Evolutionary conservation across 2,888 invertebrate species (phyloP).

Genomic region (Epinotia nisella): DNA sequence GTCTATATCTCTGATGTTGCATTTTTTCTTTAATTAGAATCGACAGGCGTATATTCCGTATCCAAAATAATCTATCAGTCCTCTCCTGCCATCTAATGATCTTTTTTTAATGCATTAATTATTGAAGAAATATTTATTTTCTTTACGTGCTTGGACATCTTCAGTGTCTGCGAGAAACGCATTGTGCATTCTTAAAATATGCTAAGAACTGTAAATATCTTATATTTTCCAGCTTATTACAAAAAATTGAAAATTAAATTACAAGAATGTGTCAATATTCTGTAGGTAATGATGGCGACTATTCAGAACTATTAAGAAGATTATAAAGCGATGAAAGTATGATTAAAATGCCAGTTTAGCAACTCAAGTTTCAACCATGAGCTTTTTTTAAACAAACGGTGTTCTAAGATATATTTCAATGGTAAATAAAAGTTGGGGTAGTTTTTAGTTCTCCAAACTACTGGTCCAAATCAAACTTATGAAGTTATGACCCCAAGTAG

Average conservation of each 20-base stretch:
- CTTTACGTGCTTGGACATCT: not conserved
- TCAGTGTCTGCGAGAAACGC: not conserved
- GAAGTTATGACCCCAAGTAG: no score
- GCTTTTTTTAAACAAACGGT: no score
- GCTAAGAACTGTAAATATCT: not conserved
- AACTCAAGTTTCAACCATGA: not conserved
- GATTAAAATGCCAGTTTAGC: not conserved
- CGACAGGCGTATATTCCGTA: conserved; percentile 31
- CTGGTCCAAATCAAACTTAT: no score
- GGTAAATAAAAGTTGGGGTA: no score
- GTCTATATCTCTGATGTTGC: not conserved
- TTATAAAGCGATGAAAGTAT: not conserved
- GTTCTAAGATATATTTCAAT: no score
- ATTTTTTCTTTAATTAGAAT: not conserved
- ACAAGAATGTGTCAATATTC: not conserved
- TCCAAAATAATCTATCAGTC: conserved; percentile 42
- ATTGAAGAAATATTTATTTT: not conserved
- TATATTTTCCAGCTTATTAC: not conserved
- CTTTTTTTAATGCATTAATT: not conserved
- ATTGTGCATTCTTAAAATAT: conserved; percentile 14
- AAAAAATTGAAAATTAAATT: not conserved
- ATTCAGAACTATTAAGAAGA: not conserved
- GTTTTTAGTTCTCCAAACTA: no score
- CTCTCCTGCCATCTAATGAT: conserved; percentile 24
- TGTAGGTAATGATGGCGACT: no score